These are phyloP conservation scores for Mimachlamys varia DNA, from an alignment of 2,888 invertebrate species.

Conservation along the genomic window DNA sequence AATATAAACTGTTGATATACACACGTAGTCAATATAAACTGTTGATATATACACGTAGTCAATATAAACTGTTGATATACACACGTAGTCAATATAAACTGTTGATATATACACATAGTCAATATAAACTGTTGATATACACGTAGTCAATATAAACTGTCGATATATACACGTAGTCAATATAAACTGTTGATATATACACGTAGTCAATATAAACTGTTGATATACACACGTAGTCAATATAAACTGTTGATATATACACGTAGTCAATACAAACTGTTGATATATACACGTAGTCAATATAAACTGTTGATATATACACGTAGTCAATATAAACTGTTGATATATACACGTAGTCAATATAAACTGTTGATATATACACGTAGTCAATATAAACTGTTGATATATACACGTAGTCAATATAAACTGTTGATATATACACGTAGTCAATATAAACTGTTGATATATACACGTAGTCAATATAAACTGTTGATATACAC, in stretches of 20 bases:
- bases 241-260: too few species aligned
- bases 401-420: background rate
- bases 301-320: too few species aligned
- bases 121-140: background rate
- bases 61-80: background rate
- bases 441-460: background rate
- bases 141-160: background rate
- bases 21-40: background rate
- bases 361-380: too few species aligned
- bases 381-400: too few species aligned
- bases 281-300: too few species aligned
- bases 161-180: background rate
- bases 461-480: background rate
- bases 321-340: too few species aligned
- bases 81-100: background rate
- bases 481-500: background rate
- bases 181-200: constrained; percentile 3
- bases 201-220: background rate
- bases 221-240: too few species aligned
- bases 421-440: background rate
- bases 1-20: background rate
- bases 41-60: background rate
- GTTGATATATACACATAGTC: background rate
- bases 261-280: too few species aligned
- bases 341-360: too few species aligned